Base-by-base conservation (phyloP, 2,888 invertebrate species). In the Cosmia trapezina region DNA sequence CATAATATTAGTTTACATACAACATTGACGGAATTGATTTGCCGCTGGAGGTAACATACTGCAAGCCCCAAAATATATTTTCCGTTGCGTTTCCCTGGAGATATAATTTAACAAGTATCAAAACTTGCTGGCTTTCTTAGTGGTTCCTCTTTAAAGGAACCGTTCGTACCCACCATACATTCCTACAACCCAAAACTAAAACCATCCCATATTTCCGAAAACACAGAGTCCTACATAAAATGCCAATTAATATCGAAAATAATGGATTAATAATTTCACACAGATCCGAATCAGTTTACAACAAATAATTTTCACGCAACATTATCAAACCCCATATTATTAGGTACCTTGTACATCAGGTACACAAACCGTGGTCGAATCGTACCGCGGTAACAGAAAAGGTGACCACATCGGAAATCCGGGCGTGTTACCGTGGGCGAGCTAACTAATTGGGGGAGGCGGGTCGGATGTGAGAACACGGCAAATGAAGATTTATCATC, bases 401-500 rank as follows among this genome's bases (percentile, higher is more conserved):
- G 93, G 93, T 93, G 94, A 94, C 94, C 94, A 89, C 91, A 91
- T 90, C 92, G 93, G 91, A 94, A 92, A 93, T 93, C 92, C 93
- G 92, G 90, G 88, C 90, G 85, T 87, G 89, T 84, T 82, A 81
- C 78, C 76, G 76, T 80, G 66, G 73, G 70, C 76, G 78, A 73
- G 83, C 75, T 92, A 93, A 93, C 94, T 95, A 95, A 95, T 95
- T 94, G 94, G 94, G 91, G 92, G 89, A 92, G 92, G 93, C 89
- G 92, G 93, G 93, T 93, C 92, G 94, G 93, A 93, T 93, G 94
- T 93, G 94, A 93, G 94, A 93, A 94, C 94, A 93, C 91, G 93
- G 93, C 93, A 95, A 95, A 95, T 95, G 94, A 95, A 95, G 95
- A 95, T 95, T 95, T 95, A 95, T 95, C 93, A 95, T 94, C 91